Evolutionary conservation across 2,797 vertebrate species (phyloP).

Genomic region (Tinamus major): DNA sequence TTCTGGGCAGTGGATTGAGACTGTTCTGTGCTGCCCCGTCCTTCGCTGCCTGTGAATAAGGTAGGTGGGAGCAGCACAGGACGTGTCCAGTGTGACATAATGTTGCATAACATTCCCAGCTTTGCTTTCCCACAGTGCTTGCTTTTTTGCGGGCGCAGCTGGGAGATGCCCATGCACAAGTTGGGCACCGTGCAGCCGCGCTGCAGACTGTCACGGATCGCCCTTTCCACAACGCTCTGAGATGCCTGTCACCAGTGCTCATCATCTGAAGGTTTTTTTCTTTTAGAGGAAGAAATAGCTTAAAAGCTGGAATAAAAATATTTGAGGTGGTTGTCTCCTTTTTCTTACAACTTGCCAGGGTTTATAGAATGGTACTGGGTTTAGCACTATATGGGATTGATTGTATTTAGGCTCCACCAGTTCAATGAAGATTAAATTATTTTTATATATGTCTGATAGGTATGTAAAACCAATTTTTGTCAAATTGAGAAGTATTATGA

Average conservation of each 20-base stretch:
- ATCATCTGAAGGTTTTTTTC: background rate
- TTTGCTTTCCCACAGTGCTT: background rate
- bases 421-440: slow-evolving; percentile 64
- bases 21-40: background rate
- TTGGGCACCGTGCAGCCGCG: background rate
- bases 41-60: background rate
- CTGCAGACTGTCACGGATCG: background rate
- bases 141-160: rapidly evolving
- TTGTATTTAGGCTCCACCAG: slow-evolving; percentile 48
- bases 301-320: slow-evolving; percentile 3
- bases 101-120: rapidly evolving
- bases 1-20: background rate
- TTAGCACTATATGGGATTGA: slow-evolving; percentile 32
- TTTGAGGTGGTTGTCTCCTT: slow-evolving; percentile 32
- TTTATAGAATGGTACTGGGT: slow-evolving; percentile 46
- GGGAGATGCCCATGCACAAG: background rate
- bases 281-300: slow-evolving; percentile 23
- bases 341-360: slow-evolving; percentile 37
- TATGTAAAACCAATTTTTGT: slow-evolving; percentile 52
- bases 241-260: background rate
- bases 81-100: background rate
- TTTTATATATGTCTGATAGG: slow-evolving; percentile 25
- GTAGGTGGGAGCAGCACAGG: background rate
- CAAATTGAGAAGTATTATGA: slow-evolving; percentile 49
- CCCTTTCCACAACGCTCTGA: background rate